These are phyloP conservation scores for Bombus pyrosoma DNA, from an alignment of 1,140 invertebrate species.

Conservation along the genomic window DNA sequence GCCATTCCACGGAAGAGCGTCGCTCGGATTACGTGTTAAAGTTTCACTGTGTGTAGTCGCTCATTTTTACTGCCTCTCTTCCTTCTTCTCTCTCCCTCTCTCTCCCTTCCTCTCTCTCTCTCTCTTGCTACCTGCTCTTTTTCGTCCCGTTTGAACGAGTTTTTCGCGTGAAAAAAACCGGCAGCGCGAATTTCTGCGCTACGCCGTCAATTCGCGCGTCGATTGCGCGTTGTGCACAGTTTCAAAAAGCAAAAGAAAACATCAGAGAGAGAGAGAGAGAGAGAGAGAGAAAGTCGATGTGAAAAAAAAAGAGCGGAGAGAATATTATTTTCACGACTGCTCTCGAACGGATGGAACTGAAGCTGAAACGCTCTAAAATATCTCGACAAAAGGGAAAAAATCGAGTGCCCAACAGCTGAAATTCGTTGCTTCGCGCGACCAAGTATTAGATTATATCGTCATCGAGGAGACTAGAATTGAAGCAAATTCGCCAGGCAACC, in stretches of 20 bases:
- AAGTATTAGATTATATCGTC: conserved; percentile 3
- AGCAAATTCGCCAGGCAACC: background rate
- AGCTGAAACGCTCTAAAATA: background rate
- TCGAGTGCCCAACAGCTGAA: background rate
- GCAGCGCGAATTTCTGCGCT: background rate
- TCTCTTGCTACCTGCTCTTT: no score
- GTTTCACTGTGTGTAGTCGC: conserved; percentile 9
- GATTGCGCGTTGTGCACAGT: background rate
- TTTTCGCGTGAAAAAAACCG: conserved; percentile 1
- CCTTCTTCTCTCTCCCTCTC: background rate
- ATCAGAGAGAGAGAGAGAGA: no score
- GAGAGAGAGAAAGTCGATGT: no score
- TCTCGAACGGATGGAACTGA: background rate
- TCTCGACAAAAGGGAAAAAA: background rate
- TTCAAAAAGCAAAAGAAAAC: conserved; percentile 7
- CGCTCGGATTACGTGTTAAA: conserved; percentile 38
- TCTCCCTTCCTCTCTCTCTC: fast-evolving
- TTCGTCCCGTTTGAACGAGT: background rate
- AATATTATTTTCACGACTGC: conserved; percentile 8
- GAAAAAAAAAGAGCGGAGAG: background rate
- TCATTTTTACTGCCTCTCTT: conserved; percentile 12
- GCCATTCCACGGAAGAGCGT: conserved; percentile 9
- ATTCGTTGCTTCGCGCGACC: background rate
- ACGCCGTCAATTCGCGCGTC: background rate
- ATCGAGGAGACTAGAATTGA: background rate